Percentiles rank a stretch among this genome's conserved stretches.
phyloP scores from a whole-genome alignment of 2,797 vertebrate genomes.

The Cynopterus sphinx region DNA sequence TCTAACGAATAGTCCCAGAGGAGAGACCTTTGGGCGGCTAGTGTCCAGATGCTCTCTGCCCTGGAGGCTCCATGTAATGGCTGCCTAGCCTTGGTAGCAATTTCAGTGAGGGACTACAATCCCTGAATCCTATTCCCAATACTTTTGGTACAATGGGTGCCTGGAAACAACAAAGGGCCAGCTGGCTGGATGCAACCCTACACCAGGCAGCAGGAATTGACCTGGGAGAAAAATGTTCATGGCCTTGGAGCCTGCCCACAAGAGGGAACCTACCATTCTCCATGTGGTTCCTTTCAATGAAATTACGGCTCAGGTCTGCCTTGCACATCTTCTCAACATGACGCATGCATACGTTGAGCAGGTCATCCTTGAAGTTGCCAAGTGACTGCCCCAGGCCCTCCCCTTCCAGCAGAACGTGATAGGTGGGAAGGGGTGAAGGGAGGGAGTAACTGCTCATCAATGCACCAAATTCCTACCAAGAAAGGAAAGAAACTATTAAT shows the following conservation, averaged over 20 bases:
- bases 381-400: slow-evolving; percentile 87
- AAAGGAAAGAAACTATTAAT: background rate
- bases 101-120: background rate
- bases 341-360: slow-evolving; percentile 86
- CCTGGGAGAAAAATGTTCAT: background rate
- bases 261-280: slow-evolving; percentile 83
- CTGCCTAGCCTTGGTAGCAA: background rate
- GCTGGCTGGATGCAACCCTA: background rate
- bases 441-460: slow-evolving; percentile 87
- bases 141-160: background rate
- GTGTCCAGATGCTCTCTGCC: background rate
- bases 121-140: background rate
- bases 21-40: background rate
- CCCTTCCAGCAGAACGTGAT: slow-evolving; percentile 86
- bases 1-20: background rate
- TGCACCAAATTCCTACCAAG: slow-evolving; percentile 86
- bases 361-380: slow-evolving; percentile 85
- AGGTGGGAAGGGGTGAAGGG: slow-evolving; percentile 86
- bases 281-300: slow-evolving; percentile 88
- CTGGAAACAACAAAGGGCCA: background rate
- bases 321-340: slow-evolving; percentile 88
- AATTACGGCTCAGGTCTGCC: slow-evolving; percentile 84
- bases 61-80: background rate
- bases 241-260: background rate
- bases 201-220: background rate